Percentiles rank a stretch among this genome's conserved stretches.
Evolutionary conservation across 1,140 invertebrate species (phyloP).

Genomic region (Orussus abietinus): DNA sequence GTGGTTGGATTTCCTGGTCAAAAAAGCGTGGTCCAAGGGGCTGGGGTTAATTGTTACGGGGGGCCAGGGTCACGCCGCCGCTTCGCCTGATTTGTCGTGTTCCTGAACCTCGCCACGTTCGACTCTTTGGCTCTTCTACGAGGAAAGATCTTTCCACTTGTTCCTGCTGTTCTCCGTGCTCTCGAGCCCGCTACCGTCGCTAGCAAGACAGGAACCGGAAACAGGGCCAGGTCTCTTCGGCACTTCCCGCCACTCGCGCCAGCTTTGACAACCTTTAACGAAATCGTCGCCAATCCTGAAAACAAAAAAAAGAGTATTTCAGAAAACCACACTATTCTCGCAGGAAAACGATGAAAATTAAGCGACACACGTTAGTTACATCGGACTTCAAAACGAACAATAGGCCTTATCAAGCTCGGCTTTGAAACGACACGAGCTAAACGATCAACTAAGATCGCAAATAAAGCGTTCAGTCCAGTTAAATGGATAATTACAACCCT

Average conservation of each 20-base stretch:
- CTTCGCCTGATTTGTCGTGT: slow-evolving; percentile 8
- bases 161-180: neutral
- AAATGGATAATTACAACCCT: no score
- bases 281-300: slow-evolving; percentile 38
- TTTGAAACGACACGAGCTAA: no score
- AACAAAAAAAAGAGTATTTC: slow-evolving; percentile 16
- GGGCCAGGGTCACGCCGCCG: slow-evolving; percentile 27
- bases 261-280: slow-evolving; percentile 30
- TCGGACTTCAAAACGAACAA: no score
- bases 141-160: slow-evolving; percentile 4
- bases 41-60: neutral
- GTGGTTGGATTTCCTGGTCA: no score
- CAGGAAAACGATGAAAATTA: no score
- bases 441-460: no score
- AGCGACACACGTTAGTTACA: no score
- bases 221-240: slow-evolving; percentile 26
- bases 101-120: neutral
- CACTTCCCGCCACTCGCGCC: slow-evolving; percentile 29
- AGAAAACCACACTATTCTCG: no score
- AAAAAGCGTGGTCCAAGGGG: neutral
- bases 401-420: no score
- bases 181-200: slow-evolving; percentile 16
- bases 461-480: no score
- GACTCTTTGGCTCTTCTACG: neutral
- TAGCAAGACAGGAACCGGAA: slow-evolving; percentile 24